These are phyloP conservation scores for Eupithecia exiguata DNA, from an alignment of 2,888 invertebrate genomes.

Conservation along the genomic window DNA sequence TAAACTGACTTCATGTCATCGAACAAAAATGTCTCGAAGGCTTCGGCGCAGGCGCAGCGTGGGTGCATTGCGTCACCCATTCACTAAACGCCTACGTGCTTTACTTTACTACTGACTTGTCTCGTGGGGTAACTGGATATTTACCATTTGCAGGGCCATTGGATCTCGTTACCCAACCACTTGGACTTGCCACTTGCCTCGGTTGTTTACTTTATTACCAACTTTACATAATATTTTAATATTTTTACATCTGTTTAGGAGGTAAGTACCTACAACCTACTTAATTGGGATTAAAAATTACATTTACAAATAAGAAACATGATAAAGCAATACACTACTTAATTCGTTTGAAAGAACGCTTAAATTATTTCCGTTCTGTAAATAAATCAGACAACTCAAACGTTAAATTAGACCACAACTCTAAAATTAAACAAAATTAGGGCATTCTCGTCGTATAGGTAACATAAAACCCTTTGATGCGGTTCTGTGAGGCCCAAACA, in stretches of 20 bases:
- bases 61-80: conserved; percentile 69
- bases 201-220: neutral
- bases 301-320: neutral
- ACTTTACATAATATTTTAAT: neutral
- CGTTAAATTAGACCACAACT: conserved; percentile 27
- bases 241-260: neutral
- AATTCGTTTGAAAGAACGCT: neutral
- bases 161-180: neutral
- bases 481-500: conserved; percentile 21
- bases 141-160: conserved; percentile 1
- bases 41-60: conserved; percentile 48
- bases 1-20: conserved; percentile 32
- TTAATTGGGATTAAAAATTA: neutral
- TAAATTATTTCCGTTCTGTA: conserved; percentile 10
- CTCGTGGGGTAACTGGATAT: conserved; percentile 9
- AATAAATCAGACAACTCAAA: conserved; percentile 7
- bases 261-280: neutral
- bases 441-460: conserved; percentile 23
- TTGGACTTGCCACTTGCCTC: neutral
- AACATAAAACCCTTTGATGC: conserved; percentile 33
- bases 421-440: conserved; percentile 35
- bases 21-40: conserved; percentile 58
- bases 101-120: conserved; percentile 28
- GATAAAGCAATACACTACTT: neutral
- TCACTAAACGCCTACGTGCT: conserved; percentile 50